A percentile compares a stretch with the other conserved stretches of the same genome.
Evolutionary conservation across 2,113 vertebrate genomes (phyloP).

Genomic region (Rissa tridactyla): DNA sequence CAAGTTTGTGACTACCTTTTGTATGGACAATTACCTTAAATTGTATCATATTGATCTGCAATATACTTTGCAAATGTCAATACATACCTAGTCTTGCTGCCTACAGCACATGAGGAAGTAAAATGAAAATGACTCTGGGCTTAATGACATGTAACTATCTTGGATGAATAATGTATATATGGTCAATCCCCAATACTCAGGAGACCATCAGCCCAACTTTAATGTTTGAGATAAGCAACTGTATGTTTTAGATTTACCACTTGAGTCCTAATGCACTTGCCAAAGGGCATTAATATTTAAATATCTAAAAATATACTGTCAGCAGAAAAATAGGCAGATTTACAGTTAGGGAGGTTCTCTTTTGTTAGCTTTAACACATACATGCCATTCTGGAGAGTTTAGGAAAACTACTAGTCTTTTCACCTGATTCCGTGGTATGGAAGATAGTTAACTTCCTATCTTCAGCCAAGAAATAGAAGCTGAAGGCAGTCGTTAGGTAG

Average conservation of each 20-base stretch:
- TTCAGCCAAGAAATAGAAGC: not conserved
- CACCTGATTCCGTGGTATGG: not conserved
- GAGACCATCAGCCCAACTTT: constrained; percentile 70
- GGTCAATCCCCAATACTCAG: constrained; percentile 56
- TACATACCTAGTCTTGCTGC: constrained; percentile 41
- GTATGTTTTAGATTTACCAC: constrained; percentile 70
- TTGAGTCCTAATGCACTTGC: constrained; percentile 70
- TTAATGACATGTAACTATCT: constrained; percentile 69
- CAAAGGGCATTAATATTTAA: constrained; percentile 78
- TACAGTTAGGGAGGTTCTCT: constrained; percentile 17
- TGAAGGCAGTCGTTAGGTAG: not conserved
- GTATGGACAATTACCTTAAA: constrained; percentile 59
- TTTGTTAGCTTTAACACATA: not conserved
- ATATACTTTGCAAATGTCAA: constrained; percentile 57
- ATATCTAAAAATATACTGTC: constrained; percentile 53
- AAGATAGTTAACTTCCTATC: not conserved
- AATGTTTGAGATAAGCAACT: constrained; percentile 72
- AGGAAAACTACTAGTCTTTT: not conserved
- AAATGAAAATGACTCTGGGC: constrained; percentile 58
- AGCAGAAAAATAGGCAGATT: constrained; percentile 61
- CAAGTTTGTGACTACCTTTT: constrained; percentile 3
- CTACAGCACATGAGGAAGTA: constrained; percentile 20
- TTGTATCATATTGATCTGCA: constrained; percentile 58
- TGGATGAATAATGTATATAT: constrained; percentile 72
- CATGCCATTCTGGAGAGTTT: not conserved